phyloP scores from a whole-genome alignment of 2,888 invertebrate species.

The Euclidia mi region DNA sequence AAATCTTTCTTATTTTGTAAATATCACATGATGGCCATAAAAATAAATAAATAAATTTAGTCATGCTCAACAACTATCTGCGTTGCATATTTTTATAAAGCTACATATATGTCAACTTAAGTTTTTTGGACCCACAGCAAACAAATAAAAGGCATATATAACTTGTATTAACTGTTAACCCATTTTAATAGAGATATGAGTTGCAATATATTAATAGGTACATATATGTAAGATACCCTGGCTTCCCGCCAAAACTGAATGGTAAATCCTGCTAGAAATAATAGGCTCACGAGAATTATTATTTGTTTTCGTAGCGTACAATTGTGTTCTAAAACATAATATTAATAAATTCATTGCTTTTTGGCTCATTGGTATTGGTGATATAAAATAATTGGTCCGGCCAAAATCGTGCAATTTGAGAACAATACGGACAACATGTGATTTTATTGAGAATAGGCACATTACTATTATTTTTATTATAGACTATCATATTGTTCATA shows the following conservation, averaged over 20 bases:
- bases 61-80: no score
- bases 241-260: constrained; percentile 2
- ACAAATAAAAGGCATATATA: no score
- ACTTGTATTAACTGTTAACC: no score
- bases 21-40: no score
- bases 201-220: constrained; percentile 1
- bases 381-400: constrained; percentile 6
- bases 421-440: not conserved
- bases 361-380: not conserved
- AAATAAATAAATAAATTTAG: no score
- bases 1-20: no score
- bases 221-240: constrained; percentile 3
- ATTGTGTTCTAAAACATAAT: constrained; percentile 3
- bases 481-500: no score
- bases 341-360: constrained; percentile 10
- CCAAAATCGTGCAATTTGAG: not conserved
- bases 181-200: no score
- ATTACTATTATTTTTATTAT: no score
- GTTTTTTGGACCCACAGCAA: no score
- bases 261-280: constrained; percentile 7
- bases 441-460: not conserved
- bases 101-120: no score
- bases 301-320: constrained; percentile 10
- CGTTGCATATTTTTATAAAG: no score
- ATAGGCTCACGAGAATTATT: constrained; percentile 17